These are phyloP conservation scores for Synchiropus splendidus DNA, from an alignment of 2,113 vertebrate genomes.

Conservation along the genomic window DNA sequence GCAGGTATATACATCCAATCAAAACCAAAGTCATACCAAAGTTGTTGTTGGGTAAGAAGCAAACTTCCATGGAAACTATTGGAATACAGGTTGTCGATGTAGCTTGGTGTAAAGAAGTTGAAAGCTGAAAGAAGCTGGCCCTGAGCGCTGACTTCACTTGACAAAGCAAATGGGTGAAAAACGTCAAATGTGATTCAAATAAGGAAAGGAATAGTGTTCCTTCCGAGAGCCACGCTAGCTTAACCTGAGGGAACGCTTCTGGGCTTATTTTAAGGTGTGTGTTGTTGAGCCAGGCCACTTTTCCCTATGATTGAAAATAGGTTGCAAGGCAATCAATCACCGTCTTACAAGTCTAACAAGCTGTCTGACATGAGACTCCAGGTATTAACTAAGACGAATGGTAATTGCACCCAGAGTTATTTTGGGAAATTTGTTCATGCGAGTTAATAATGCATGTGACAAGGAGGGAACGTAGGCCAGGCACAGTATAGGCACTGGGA, in stretches of 20 bases:
- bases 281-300: slow-evolving; percentile 54
- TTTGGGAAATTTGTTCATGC: slow-evolving; percentile 45
- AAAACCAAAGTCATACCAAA: too few species aligned
- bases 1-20: too few species aligned
- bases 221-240: slow-evolving; percentile 23
- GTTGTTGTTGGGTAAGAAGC: too few species aligned
- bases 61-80: too few species aligned
- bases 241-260: slow-evolving; percentile 6
- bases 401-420: slow-evolving; percentile 40
- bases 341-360: slow-evolving; percentile 30
- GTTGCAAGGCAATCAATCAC: slow-evolving; percentile 66
- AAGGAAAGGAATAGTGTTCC: slow-evolving; percentile 15
- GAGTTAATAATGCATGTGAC: slow-evolving; percentile 41
- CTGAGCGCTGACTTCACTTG: too few species aligned
- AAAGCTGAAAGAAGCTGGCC: too few species aligned
- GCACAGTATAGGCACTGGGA: slow-evolving; percentile 9
- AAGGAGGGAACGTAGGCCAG: background rate
- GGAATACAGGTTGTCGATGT: too few species aligned
- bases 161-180: too few species aligned
- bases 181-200: background rate
- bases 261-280: slow-evolving; percentile 39
- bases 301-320: slow-evolving; percentile 64
- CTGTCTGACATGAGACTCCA: slow-evolving; percentile 26
- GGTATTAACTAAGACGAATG: slow-evolving; percentile 53
- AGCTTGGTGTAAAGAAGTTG: too few species aligned